phyloP scores from a whole-genome alignment of 2,888 invertebrate genomes.

The Choristoneura rosaceana region DNA sequence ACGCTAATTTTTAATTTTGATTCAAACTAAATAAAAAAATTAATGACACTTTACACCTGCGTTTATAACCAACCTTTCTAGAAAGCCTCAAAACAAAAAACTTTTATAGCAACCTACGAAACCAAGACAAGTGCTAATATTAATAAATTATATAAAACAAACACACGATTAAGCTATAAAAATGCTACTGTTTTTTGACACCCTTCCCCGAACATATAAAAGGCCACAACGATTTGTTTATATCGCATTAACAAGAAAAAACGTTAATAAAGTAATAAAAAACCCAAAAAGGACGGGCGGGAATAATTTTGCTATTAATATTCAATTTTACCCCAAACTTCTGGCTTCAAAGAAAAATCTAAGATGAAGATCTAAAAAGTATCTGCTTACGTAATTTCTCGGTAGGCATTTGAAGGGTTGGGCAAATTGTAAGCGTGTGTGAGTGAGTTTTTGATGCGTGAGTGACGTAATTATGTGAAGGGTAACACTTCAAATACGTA shows the following conservation, averaged over 20 bases:
- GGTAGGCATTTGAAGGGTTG: conserved; percentile 70
- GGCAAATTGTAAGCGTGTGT: conserved; percentile 22
- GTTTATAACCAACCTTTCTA: conserved; percentile 35
- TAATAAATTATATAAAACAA: conserved; percentile 71
- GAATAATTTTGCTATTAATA: conserved; percentile 85
- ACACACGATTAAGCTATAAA: conserved; percentile 79
- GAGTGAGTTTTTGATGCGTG: conserved; percentile 35
- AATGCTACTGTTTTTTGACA: conserved; percentile 84
- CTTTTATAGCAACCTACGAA: conserved; percentile 55
- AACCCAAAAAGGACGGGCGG: conserved; percentile 64
- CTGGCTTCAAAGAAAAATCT: conserved; percentile 82
- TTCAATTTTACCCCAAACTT: conserved; percentile 82
- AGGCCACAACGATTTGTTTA: conserved; percentile 77
- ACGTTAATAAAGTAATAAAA: conserved; percentile 83
- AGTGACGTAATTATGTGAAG: conserved; percentile 34
- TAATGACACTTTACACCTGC: conserved; percentile 32
- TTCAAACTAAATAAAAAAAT: background rate
- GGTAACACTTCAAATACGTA: conserved; percentile 27
- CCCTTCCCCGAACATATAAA: conserved; percentile 79
- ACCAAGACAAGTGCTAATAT: conserved; percentile 53
- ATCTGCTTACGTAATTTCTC: conserved; percentile 75
- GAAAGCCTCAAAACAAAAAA: conserved; percentile 42
- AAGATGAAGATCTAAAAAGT: conserved; percentile 76
- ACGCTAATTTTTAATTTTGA: background rate
- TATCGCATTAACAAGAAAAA: conserved; percentile 77